Conservation (phyloP, 2,113 vertebrate genomes). For the Carlito syrichta region DNA sequence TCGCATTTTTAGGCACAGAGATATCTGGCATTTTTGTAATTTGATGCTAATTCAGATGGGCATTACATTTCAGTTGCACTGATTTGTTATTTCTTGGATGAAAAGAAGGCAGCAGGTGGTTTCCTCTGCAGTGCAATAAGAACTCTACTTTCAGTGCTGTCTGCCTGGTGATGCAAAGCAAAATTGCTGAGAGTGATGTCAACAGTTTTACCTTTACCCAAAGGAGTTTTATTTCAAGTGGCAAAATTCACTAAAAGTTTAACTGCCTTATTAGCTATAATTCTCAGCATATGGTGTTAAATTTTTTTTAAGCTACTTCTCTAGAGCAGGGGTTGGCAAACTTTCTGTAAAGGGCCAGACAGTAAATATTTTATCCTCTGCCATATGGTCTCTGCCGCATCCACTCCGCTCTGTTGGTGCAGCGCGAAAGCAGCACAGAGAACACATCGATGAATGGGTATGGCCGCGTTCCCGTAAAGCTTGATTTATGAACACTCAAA, state of each 20-base stretch:
- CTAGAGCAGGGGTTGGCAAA: background rate
- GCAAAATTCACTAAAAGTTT: background rate
- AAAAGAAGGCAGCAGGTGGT: background rate
- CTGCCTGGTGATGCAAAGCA: background rate
- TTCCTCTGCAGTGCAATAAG: background rate
- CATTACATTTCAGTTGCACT: background rate
- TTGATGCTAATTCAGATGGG: background rate
- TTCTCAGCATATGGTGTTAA: background rate
- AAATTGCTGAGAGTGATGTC: background rate
- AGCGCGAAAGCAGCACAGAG: background rate
- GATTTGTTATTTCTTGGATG: background rate
- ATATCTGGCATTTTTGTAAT: background rate
- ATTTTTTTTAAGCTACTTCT: background rate
- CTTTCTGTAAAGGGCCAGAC: background rate
- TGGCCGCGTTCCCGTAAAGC: background rate
- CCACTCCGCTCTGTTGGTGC: background rate
- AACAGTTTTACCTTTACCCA: background rate
- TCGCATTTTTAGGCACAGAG: background rate
- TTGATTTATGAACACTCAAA: background rate
- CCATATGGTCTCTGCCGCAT: background rate
- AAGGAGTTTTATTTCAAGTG: background rate
- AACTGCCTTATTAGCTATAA: conserved; percentile 2
- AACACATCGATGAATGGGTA: background rate
- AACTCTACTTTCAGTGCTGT: background rate
- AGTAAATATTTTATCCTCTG: background rate